A percentile compares a stretch with the other conserved stretches of the same genome.
Evolutionary conservation across 2,888 invertebrate genomes (phyloP).

Genomic region (Gandaritis pyraliata): DNA sequence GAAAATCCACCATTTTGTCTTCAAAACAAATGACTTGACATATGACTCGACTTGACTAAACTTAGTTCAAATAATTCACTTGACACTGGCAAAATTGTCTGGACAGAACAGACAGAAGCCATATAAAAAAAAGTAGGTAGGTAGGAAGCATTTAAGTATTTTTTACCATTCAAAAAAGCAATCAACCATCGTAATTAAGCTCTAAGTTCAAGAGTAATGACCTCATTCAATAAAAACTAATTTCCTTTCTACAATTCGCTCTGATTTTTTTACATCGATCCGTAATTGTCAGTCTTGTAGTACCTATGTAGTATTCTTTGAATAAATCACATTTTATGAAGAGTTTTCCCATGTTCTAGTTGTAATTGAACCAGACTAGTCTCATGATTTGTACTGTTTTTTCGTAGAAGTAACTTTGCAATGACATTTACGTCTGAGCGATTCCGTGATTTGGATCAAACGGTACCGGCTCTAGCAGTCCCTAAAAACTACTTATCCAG

Average conservation of each 20-base stretch:
- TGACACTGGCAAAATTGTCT: too few species aligned
- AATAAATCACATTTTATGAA: constrained; percentile 20
- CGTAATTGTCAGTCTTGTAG: constrained; percentile 11
- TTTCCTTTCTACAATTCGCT: constrained; percentile 32
- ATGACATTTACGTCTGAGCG: too few species aligned
- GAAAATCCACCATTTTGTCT: too few species aligned
- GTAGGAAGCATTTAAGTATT: background rate
- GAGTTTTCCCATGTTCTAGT: constrained; percentile 29
- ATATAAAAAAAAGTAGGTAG: too few species aligned
- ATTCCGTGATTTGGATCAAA: too few species aligned
- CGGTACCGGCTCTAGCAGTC: too few species aligned
- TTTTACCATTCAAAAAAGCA: constrained; percentile 8
- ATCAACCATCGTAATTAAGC: constrained; percentile 7
- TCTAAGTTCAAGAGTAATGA: constrained; percentile 7
- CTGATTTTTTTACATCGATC: constrained; percentile 31
- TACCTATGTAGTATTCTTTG: constrained; percentile 23
- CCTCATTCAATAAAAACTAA: constrained; percentile 21
- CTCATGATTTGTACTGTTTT: constrained; percentile 14
- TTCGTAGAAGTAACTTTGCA: background rate
- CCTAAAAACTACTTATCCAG: too few species aligned
- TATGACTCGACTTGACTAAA: too few species aligned
- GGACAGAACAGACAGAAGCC: too few species aligned
- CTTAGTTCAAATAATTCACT: too few species aligned
- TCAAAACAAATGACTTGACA: too few species aligned
- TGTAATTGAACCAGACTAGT: constrained; percentile 27